Percentiles rank a stretch among this genome's conserved stretches.
Conservation (phyloP, 2,888 invertebrate genomes). For the Pammene aurita region DNA sequence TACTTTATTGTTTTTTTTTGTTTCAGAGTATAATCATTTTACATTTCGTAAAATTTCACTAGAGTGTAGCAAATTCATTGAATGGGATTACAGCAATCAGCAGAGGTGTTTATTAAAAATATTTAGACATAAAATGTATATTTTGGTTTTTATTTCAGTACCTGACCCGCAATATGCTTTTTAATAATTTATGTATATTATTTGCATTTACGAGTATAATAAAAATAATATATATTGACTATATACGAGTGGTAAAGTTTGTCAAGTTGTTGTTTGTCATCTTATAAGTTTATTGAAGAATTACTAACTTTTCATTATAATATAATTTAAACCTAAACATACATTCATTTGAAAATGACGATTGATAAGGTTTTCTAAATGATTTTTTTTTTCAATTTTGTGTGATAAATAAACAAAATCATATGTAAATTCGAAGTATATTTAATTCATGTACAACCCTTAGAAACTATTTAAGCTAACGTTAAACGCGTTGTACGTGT, state of each 20-base stretch:
- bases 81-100: constrained; percentile 60
- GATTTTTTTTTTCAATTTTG: too few relatives aligned
- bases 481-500: background rate
- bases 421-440: too few relatives aligned
- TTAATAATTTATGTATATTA: too few relatives aligned
- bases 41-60: constrained; percentile 50
- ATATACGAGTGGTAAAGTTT: too few relatives aligned
- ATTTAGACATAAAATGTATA: constrained; percentile 43
- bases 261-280: too few relatives aligned
- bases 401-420: too few relatives aligned
- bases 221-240: too few relatives aligned
- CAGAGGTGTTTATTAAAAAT: constrained; percentile 63
- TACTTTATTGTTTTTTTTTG: constrained; percentile 31
- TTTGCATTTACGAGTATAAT: too few relatives aligned
- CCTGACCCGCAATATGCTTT: background rate
- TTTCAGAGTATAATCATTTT: constrained; percentile 60
- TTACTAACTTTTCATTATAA: too few relatives aligned
- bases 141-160: background rate
- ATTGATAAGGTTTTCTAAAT: too few relatives aligned
- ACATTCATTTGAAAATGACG: background rate
- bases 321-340: too few relatives aligned
- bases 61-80: constrained; percentile 51
- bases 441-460: constrained; percentile 8
- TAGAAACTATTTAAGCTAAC: background rate
- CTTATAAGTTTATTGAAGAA: too few relatives aligned